Evolutionary conservation across 2,888 invertebrate genomes (phyloP).

Genomic region (Polymixis lichenea): DNA sequence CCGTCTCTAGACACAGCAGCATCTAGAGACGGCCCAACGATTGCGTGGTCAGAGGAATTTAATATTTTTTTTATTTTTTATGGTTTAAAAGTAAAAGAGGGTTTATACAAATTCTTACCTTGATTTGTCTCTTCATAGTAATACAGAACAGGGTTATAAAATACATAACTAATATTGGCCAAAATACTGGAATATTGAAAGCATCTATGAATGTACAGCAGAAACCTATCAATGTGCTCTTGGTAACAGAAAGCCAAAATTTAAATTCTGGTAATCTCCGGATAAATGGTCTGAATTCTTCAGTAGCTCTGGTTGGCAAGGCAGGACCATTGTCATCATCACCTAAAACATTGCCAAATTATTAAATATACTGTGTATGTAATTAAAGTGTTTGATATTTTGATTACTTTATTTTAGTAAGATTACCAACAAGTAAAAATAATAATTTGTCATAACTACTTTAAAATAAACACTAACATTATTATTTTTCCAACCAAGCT

Average conservation of each 20-base stretch:
- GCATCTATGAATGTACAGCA: slow-evolving; percentile 99
- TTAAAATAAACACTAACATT: neutral
- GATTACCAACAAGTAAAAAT: neutral
- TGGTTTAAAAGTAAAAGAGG: neutral
- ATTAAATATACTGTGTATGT: too few species aligned
- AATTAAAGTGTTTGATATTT: too few species aligned
- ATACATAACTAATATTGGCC: slow-evolving; percentile 99
- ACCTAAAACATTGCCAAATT: slow-evolving; percentile 73
- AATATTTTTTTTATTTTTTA: too few species aligned
- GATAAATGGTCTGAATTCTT: slow-evolving; percentile 99
- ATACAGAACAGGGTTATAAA: slow-evolving; percentile 99
- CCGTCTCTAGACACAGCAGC: neutral
- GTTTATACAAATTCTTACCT: slow-evolving; percentile 91
- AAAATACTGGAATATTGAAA: slow-evolving; percentile 99
- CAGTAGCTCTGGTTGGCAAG: slow-evolving; percentile 97
- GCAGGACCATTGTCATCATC: slow-evolving; percentile 96
- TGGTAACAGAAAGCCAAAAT: slow-evolving; percentile 99
- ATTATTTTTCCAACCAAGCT: neutral
- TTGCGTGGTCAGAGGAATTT: neutral
- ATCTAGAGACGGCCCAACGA: neutral
- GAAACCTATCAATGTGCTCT: slow-evolving; percentile 97
- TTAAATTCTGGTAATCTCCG: slow-evolving; percentile 99
- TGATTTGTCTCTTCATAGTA: slow-evolving; percentile 99
- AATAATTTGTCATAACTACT: neutral
- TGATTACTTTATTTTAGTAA: neutral